Conservation (phyloP, 1,140 invertebrate species). For the Drosophila rhopaloa region DNA sequence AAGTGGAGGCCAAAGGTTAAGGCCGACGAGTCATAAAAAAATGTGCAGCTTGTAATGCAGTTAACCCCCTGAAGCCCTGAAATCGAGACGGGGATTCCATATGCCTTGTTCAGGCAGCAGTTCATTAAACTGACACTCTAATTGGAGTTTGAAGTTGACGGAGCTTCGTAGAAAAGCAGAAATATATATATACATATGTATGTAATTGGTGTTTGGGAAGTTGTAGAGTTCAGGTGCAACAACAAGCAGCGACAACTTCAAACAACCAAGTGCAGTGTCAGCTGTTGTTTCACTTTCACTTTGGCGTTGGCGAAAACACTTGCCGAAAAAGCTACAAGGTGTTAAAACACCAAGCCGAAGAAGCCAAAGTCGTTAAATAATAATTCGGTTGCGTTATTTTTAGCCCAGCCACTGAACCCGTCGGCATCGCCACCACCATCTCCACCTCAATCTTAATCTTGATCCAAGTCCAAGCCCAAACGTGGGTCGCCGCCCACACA, state of each 20-base stretch:
- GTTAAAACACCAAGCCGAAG: constrained; percentile 57
- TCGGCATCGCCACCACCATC: constrained; percentile 8
- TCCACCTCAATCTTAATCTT: constrained; percentile 8
- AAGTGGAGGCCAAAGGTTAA: constrained; percentile 46
- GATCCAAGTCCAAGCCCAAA: constrained; percentile 3
- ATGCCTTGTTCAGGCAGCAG: constrained; percentile 45
- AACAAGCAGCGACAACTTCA: constrained; percentile 53
- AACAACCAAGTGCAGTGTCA: constrained; percentile 75
- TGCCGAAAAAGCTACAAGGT: constrained; percentile 66
- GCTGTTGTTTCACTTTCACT: constrained; percentile 71
- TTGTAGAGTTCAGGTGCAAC: constrained; percentile 78
- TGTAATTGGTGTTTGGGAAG: constrained; percentile 51
- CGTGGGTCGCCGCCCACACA: constrained; percentile 39
- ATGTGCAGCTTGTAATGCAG: constrained; percentile 29
- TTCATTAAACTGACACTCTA: constrained; percentile 82
- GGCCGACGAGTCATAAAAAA: constrained; percentile 40
- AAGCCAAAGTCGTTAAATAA: constrained; percentile 72
- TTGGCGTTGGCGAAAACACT: constrained; percentile 72
- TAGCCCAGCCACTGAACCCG: constrained; percentile 57
- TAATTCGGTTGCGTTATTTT: constrained; percentile 70
- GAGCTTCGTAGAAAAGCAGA: constrained; percentile 68
- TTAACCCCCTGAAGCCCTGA: constrained; percentile 27
- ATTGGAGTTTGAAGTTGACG: constrained; percentile 78
- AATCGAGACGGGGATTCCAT: constrained; percentile 6
- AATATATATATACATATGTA: constrained; percentile 44